Percentiles rank a stretch among this genome's conserved stretches.
Evolutionary conservation across 64 coral and sea anemone species (phyloP).

Genomic region (Montipora sp.): DNA sequence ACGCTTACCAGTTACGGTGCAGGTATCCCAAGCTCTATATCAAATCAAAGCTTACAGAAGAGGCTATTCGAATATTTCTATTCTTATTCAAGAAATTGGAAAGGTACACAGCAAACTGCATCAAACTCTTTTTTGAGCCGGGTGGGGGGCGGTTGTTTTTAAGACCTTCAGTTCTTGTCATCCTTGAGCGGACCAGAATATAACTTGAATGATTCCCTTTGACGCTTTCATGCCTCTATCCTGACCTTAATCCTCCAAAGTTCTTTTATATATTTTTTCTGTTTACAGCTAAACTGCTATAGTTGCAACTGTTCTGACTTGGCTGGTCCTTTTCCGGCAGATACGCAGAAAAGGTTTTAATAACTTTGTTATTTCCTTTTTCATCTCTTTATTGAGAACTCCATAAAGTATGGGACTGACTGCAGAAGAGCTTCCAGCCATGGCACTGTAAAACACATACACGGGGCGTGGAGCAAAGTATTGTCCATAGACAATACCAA

Average conservation of each 20-base stretch:
- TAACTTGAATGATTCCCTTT: too few relatives aligned
- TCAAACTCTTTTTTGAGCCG: too few relatives aligned
- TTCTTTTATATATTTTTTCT: background rate
- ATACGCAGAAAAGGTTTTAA: background rate
- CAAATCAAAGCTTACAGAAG: too few relatives aligned
- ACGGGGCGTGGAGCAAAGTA: conserved; percentile 60
- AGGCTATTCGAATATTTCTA: too few relatives aligned
- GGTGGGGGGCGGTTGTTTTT: too few relatives aligned
- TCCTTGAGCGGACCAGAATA: too few relatives aligned
- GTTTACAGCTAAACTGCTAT: background rate
- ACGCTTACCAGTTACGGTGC: too few relatives aligned
- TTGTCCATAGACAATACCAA: conserved; percentile 39
- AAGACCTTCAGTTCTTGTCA: too few relatives aligned
- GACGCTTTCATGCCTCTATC: background rate
- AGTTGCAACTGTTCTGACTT: background rate
- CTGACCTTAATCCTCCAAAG: background rate
- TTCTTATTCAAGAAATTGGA: too few relatives aligned
- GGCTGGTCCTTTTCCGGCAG: background rate
- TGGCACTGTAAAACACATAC: conserved; percentile 34
- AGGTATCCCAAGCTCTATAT: too few relatives aligned
- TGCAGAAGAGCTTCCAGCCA: background rate
- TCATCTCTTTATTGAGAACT: conserved; percentile 14
- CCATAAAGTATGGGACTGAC: conserved; percentile 38
- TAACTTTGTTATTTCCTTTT: background rate
- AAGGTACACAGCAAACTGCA: too few relatives aligned